A percentile compares a stretch with the other conserved stretches of the same genome.
These are phyloP conservation scores for Chelonia mydas DNA, from an alignment of 2,797 vertebrate species.

Conservation along the genomic window DNA sequence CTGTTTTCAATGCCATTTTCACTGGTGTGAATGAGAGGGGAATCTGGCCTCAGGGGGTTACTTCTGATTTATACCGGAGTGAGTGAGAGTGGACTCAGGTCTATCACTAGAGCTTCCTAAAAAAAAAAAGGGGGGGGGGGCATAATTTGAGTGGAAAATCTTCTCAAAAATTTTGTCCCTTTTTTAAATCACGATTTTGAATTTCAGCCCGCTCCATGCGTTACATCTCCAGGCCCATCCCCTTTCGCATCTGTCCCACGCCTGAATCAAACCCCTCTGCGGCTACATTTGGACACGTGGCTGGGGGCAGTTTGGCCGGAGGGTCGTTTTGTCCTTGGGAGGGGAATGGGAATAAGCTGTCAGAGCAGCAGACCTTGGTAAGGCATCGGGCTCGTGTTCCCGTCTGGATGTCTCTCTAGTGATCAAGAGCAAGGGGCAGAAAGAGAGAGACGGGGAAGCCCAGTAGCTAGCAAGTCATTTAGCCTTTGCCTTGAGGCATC, in stretches of 20 bases:
- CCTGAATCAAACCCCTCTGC: neutral
- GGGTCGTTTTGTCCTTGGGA: neutral
- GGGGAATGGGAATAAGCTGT: neutral
- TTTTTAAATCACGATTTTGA: neutral
- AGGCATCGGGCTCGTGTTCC: neutral
- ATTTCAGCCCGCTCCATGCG: neutral
- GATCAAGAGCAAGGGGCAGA: neutral
- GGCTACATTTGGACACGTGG: neutral
- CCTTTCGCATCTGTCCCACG: neutral
- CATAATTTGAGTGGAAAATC: neutral
- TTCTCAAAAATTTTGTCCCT: neutral
- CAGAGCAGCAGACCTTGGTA: neutral
- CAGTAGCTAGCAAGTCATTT: neutral
- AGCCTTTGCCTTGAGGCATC: neutral
- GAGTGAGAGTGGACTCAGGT: neutral
- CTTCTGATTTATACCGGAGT: neutral
- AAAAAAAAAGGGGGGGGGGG: too few relatives aligned
- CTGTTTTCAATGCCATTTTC: neutral
- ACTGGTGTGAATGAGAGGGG: neutral
- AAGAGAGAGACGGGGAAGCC: neutral
- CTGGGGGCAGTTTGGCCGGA: neutral
- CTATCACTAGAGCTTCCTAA: neutral
- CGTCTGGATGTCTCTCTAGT: neutral
- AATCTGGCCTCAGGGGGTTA: neutral
- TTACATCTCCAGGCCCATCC: neutral